Conservation (phyloP, 2,888 invertebrate species). For the Drosophila mimica region DNA sequence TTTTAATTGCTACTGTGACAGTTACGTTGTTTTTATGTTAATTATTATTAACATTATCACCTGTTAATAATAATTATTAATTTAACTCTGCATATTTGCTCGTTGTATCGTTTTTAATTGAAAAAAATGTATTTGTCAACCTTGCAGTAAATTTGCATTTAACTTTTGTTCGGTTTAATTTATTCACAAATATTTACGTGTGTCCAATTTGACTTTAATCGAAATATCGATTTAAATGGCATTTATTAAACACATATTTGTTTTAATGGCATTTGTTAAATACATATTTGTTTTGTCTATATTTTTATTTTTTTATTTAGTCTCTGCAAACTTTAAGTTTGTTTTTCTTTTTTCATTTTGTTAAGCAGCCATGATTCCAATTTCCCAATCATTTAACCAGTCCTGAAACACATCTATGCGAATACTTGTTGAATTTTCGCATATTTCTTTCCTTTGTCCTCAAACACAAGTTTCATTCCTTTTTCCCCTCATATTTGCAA, state of each 20-base stretch:
- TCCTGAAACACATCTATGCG: not conserved
- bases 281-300: not conserved
- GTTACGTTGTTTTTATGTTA: slow-evolving; percentile 20
- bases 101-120: slow-evolving; percentile 22
- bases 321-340: not conserved
- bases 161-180: not conserved
- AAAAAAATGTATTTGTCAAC: not conserved
- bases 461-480: slow-evolving; percentile 7
- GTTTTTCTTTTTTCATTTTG: not conserved
- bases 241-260: not conserved
- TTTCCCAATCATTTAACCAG: slow-evolving; percentile 11
- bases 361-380: slow-evolving; percentile 3
- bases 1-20: not conserved
- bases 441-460: not conserved
- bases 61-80: slow-evolving; percentile 9
- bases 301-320: not conserved
- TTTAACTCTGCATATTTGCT: not conserved
- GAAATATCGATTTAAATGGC: not conserved
- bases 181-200: not conserved
- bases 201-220: not conserved
- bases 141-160: not conserved
- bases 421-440: slow-evolving; percentile 56
- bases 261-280: not conserved
- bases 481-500: slow-evolving; percentile 41
- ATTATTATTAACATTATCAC: slow-evolving; percentile 12